phyloP scores from a whole-genome alignment of 1,140 invertebrate genomes.

The Cotesia chilonis region DNA sequence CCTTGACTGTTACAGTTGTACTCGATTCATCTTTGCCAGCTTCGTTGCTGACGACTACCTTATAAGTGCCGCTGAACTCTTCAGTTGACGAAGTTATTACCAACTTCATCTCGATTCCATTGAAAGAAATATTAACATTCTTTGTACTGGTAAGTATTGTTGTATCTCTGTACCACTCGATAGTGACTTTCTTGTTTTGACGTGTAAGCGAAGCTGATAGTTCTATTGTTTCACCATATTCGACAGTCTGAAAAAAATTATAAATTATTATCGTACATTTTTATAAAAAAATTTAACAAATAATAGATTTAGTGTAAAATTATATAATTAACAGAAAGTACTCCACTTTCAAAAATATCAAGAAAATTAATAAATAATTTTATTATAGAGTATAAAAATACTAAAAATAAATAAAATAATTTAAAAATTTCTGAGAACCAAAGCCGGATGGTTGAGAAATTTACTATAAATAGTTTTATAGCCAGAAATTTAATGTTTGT shows the following conservation, averaged over 20 bases:
- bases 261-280: not conserved
- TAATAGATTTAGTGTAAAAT: too few relatives aligned
- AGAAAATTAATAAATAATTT: too few relatives aligned
- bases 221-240: constrained; percentile 82
- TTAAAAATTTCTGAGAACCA: too few relatives aligned
- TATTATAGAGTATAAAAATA: too few relatives aligned
- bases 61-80: constrained; percentile 80
- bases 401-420: too few relatives aligned
- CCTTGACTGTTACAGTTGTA: constrained; percentile 77
- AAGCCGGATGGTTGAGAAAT: too few relatives aligned
- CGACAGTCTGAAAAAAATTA: constrained; percentile 63
- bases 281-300: too few relatives aligned
- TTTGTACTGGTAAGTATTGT: constrained; percentile 76
- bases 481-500: too few relatives aligned
- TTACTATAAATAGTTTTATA: too few relatives aligned
- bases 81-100: constrained; percentile 75
- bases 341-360: too few relatives aligned
- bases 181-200: constrained; percentile 78
- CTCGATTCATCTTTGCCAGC: constrained; percentile 83
- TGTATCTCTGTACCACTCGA: constrained; percentile 87
- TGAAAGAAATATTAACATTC: constrained; percentile 78
- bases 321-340: too few relatives aligned
- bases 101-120: constrained; percentile 81
- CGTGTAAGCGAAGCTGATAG: constrained; percentile 77
- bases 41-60: constrained; percentile 83